Evolutionary conservation across 2,888 invertebrate species (phyloP), one percentile per base, ranked within the genome.

Genomic region (Carcina quercana): DNA sequence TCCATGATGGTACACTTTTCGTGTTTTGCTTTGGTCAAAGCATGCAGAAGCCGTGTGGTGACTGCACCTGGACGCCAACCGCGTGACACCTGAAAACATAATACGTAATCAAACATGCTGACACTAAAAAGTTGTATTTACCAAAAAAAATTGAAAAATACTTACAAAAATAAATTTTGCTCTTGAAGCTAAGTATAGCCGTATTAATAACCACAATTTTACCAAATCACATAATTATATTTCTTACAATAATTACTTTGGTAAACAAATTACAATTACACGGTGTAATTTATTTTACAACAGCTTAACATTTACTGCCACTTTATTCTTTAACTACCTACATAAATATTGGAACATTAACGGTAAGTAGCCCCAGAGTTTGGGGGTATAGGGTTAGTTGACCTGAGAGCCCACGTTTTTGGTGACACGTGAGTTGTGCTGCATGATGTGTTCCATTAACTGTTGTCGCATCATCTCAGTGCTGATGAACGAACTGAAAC

Each of bases 21-120:
- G 7, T 32, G 33, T 44, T 73, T 75, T 1, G 65, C 74, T 32
- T 59, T 55, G 13, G 66, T 70, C 4, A 80, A 45, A 38, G 61
- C 58, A 15, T 53, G 53, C 1, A 80, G 52, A 3, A 82, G 54
- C 5, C 58, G 59, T 31, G 70, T 74, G 0, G 76, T 66, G 34
- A 82, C 66, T 1, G 80, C 80, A 0, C 82, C 82, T 2, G 82
- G 82, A 35, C 51, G 70, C 82, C 82, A 83, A 15, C 73, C 74
- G 19, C 52, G 48, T n/a, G 48, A 40, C 2, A 66, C 54, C 76
- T 80, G 40, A 33, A 29, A 42, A 28, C n/a, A 3, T 2, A 24
- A 24, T n/a, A 24, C 11, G 11, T 24, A 12, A 24, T 12, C 24
- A 24, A n/a, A n/a, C n/a, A n/a, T n/a, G n/a, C n/a, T n/a, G n/a